Percentiles rank a stretch among this genome's conserved stretches.
phyloP scores from a whole-genome alignment of 2,113 vertebrate species.

The Ailuropoda melanoleuca region DNA sequence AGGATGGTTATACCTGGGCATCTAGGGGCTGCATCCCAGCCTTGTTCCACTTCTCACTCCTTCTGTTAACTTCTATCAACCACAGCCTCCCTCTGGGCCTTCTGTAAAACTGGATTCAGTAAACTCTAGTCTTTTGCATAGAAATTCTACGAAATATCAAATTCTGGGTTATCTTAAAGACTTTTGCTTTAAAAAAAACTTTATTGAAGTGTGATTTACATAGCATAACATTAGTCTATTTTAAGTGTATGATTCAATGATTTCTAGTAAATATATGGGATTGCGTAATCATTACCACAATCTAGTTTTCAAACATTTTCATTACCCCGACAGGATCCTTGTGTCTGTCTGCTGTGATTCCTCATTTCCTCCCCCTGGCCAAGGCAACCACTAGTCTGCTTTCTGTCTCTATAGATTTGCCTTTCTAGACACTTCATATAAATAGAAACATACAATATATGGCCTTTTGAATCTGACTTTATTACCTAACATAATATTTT shows the following conservation, averaged over 20 bases:
- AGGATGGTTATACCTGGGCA: background rate
- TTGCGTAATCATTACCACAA: background rate
- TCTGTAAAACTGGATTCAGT: background rate
- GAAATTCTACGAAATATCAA: background rate
- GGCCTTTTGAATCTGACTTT: background rate
- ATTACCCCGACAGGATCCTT: background rate
- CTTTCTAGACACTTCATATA: background rate
- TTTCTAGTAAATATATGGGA: background rate
- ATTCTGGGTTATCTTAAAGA: background rate
- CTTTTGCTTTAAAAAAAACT: background rate
- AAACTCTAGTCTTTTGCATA: background rate
- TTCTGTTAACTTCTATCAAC: background rate
- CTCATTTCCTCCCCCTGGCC: background rate
- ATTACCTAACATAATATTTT: background rate
- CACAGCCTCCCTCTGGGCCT: background rate
- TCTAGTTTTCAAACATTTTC: background rate
- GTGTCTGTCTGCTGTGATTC: background rate
- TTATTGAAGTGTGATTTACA: background rate
- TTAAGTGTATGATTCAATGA: background rate
- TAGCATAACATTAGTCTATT: background rate
- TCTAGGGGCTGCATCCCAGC: background rate
- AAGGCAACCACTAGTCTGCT: background rate
- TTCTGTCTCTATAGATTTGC: background rate
- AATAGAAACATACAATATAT: background rate
- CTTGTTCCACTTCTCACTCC: background rate